phyloP scores from a whole-genome alignment of 2,888 invertebrate genomes.

The Caradrina kadenii region DNA sequence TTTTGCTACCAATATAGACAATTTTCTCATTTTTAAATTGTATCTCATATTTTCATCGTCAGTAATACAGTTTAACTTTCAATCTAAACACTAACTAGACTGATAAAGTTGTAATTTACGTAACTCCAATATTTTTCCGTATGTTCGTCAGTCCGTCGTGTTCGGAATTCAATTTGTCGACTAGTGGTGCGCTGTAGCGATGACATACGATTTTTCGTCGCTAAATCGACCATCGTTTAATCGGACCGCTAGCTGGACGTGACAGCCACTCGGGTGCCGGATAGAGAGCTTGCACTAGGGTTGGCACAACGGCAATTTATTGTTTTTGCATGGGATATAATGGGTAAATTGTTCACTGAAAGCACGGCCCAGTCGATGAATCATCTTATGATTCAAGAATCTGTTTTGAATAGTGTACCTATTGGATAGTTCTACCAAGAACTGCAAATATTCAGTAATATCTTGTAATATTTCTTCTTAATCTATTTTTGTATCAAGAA shows the following conservation, averaged over 20 bases:
- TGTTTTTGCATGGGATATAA: not conserved
- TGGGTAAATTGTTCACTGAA: not conserved
- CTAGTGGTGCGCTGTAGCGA: conserved; percentile 68
- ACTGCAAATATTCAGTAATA: not conserved
- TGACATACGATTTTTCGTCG: conserved; percentile 80
- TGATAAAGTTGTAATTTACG: too few species aligned
- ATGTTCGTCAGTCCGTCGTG: conserved; percentile 39
- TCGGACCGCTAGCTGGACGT: conserved; percentile 70
- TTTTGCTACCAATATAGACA: too few species aligned
- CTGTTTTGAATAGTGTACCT: not conserved
- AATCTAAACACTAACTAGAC: too few species aligned
- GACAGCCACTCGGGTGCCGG: conserved; percentile 78
- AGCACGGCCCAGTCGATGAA: not conserved
- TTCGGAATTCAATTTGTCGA: conserved; percentile 77
- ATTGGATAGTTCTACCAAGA: not conserved
- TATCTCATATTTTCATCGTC: too few species aligned
- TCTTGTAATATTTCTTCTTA: too few species aligned
- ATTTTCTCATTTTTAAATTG: too few species aligned
- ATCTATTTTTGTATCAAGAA: too few species aligned
- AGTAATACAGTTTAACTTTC: too few species aligned
- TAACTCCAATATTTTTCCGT: conserved; percentile 6
- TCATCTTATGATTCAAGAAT: not conserved
- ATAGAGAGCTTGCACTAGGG: conserved; percentile 69
- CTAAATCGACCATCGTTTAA: conserved; percentile 66
- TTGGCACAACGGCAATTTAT: conserved; percentile 53